phyloP scores from a whole-genome alignment of 2,888 invertebrate genomes.

The Netelia melanura region DNA sequence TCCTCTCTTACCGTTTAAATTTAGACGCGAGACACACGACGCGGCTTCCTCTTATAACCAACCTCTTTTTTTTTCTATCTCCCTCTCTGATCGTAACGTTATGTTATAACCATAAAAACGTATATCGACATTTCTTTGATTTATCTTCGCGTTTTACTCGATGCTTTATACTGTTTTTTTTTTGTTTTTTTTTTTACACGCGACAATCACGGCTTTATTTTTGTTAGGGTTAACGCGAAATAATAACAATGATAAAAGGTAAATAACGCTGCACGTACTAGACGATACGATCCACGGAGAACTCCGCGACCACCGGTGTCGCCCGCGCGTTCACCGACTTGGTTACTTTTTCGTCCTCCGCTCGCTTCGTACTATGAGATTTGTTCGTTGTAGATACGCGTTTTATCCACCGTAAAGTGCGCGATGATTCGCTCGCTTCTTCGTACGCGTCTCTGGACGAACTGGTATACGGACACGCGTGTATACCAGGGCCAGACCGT shows the following conservation, averaged over 20 bases:
- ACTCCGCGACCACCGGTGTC: conserved; percentile 45
- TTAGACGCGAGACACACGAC: conserved; percentile 68
- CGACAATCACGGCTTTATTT: background rate
- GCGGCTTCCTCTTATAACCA: conserved; percentile 67
- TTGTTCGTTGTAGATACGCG: background rate
- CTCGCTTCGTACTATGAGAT: background rate
- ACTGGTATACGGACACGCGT: conserved; percentile 62
- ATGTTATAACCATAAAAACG: conserved; percentile 59
- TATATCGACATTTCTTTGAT: conserved; percentile 56
- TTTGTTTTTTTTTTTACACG: conserved; percentile 10
- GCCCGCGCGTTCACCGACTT: conserved; percentile 30
- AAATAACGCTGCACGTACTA: conserved; percentile 13
- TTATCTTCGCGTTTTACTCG: conserved; percentile 16
- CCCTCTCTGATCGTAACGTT: conserved; percentile 57
- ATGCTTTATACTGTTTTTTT: background rate
- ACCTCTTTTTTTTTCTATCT: conserved; percentile 45
- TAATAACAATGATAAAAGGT: background rate
- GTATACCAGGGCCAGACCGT: conserved; percentile 47
- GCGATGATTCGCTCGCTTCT: background rate
- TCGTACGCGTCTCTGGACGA: conserved; percentile 44
- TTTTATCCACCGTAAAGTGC: background rate
- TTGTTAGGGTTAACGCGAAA: conserved; percentile 23
- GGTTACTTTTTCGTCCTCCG: background rate
- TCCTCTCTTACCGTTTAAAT: conserved; percentile 68
- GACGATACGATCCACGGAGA: conserved; percentile 11